A percentile compares a stretch with the other conserved stretches of the same genome.
Conservation (phyloP, 2,888 invertebrate species). For the Cistogaster globosa region DNA sequence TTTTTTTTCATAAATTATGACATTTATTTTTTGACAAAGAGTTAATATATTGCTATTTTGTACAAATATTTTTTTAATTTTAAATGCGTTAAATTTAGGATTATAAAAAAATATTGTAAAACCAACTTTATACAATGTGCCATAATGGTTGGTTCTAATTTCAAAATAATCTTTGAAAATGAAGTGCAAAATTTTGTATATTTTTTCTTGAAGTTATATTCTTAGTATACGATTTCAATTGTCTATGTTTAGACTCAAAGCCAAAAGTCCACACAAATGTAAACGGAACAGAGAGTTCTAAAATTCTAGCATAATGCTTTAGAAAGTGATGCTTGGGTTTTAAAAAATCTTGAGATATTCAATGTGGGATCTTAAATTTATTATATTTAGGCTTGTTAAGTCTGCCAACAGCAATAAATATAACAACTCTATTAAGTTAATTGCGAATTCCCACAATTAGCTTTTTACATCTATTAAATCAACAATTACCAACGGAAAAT, state of each 20-base stretch:
- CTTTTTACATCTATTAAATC: slow-evolving; percentile 1
- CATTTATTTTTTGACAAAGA: too few relatives aligned
- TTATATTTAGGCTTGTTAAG: not conserved
- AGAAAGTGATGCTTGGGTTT: slow-evolving; percentile 36
- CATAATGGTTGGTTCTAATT: not conserved
- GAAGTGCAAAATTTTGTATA: too few relatives aligned
- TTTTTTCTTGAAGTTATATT: slow-evolving; percentile 41
- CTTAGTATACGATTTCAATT: slow-evolving; percentile 31
- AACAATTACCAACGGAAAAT: slow-evolving; percentile 6
- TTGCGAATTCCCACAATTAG: slow-evolving; percentile 1
- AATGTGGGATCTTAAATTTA: slow-evolving; percentile 18
- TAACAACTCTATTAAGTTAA: slow-evolving; percentile 13
- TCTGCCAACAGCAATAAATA: slow-evolving; percentile 1
- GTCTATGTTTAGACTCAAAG: slow-evolving; percentile 37
- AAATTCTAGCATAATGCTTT: slow-evolving; percentile 1
- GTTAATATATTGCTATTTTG: not conserved
- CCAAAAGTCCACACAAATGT: slow-evolving; percentile 10
- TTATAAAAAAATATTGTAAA: not conserved
- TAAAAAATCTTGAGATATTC: slow-evolving; percentile 3
- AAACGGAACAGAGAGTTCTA: not conserved
- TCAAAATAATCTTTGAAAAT: too few relatives aligned
- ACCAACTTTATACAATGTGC: not conserved
- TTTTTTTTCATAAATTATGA: too few relatives aligned
- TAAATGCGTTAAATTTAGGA: not conserved
- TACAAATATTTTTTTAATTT: not conserved